Evolutionary conservation across 2,888 invertebrate species (phyloP), one percentile per base, ranked within the genome.

Genomic region (Arrhopalites spinosus): DNA sequence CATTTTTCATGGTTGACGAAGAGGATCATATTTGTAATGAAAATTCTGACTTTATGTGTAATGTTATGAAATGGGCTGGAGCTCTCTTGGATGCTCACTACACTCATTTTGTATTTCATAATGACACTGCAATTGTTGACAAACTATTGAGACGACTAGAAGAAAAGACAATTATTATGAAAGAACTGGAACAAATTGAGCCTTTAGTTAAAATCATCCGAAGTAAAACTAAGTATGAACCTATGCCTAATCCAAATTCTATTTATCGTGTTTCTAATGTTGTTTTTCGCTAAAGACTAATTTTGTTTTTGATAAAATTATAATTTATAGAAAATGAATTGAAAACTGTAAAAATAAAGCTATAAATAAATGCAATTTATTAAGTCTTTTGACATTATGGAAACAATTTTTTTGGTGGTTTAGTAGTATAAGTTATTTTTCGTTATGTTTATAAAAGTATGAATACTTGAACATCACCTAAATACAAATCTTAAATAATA

Each of bases 11-110:
- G 5, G 5, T 61, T 8, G 23, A 23, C 5, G 59, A 5, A 23
- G 27, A 61, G 2, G 59, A 25, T 25, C 7, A 25, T 61, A 61
- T 13, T 20, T 23, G 3, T 61, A 50, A 50, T 50, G 50, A 50
- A 3, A 50, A 15, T 50, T 50, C 50, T 3, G 50, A 50, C 2
- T 13, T 13, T 50, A 15, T n/a, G 2, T 50, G 50, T 50, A 50
- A 50, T 50, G 13, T 61, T 3, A 61, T 61, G 23, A 61, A 74
- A 13, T 82, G 81, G 81, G 72, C 77, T 53, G 79, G 79, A 7
- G 64, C 75, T 5, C 23, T 82, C 20, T 25, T 82, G 0, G 81
- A 82, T 73, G 78, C 80, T 8, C 80, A 82, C 56, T 81, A 81
- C 43, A 77, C 81, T 1, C 76, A 80, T 17, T 81, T 81, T 70